Percentiles rank a stretch among this genome's conserved stretches.
Conservation (phyloP, 2,113 vertebrate species). For the Hymenochirus boettgeri region DNA sequence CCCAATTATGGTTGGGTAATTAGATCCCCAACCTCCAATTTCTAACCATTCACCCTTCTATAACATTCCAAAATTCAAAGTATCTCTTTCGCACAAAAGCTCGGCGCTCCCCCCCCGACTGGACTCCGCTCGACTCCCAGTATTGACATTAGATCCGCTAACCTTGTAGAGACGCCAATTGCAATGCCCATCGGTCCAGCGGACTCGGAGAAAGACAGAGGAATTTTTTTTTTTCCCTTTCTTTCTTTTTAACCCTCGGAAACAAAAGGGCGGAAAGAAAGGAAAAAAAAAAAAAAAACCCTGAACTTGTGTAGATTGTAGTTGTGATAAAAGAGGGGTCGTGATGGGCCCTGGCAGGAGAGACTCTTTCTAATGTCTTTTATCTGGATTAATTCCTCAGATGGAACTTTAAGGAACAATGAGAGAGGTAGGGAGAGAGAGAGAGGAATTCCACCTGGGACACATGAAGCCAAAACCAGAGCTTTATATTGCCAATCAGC, state of each 20-base stretch:
- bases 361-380: constrained; percentile 81
- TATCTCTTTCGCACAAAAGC: constrained; percentile 98
- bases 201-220: constrained; percentile 74
- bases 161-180: constrained; percentile 98
- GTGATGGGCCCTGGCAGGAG: constrained; percentile 87
- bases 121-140: constrained; percentile 82
- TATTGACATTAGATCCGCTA: constrained; percentile 99
- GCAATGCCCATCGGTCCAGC: constrained; percentile 88
- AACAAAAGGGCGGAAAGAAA: constrained; percentile 70
- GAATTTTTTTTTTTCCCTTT: constrained; percentile 52
- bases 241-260: constrained; percentile 68
- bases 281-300: no score
- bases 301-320: no score
- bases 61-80: constrained; percentile 99
- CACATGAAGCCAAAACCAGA: constrained; percentile 79
- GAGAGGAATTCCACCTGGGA: constrained; percentile 88
- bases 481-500: no score
- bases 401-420: constrained; percentile 87
- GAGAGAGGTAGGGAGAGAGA: constrained; percentile 65
- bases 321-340: constrained; percentile 87
- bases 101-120: constrained; percentile 63
- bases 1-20: constrained; percentile 99
- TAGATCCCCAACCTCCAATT: constrained; percentile 99
- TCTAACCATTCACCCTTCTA: constrained; percentile 99
- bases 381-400: constrained; percentile 94